Conservation (phyloP, 2,888 invertebrate genomes). For the Epinotia demarniana region DNA sequence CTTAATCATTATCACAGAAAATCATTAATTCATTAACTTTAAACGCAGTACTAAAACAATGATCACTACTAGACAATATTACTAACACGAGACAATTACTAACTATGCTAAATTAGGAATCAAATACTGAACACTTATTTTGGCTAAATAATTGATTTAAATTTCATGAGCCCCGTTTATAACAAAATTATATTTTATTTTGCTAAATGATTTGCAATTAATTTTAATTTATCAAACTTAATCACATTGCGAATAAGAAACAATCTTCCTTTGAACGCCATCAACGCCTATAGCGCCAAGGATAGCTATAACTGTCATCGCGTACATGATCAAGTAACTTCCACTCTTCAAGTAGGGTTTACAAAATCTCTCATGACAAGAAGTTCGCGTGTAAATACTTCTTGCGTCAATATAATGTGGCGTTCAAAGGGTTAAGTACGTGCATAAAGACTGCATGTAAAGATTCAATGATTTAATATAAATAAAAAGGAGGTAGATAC, state of each 20-base stretch:
- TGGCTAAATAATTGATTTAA: conserved; percentile 62
- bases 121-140: conserved; percentile 71
- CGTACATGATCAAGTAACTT: no score
- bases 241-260: not conserved
- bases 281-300: not conserved
- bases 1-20: conserved; percentile 78
- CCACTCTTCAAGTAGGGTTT: not conserved
- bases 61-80: conserved; percentile 47
- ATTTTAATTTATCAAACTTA: conserved; percentile 2
- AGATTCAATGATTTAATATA: no score
- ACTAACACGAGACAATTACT: conserved; percentile 46
- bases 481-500: no score
- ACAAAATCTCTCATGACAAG: not conserved
- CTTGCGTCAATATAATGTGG: not conserved
- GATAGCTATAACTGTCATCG: not conserved
- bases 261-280: not conserved
- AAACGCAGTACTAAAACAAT: conserved; percentile 46
- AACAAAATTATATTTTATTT: conserved; percentile 47
- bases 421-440: not conserved
- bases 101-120: conserved; percentile 57
- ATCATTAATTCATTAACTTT: conserved; percentile 65
- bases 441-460: not conserved
- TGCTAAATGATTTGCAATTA: conserved; percentile 19
- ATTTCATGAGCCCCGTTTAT: conserved; percentile 47
- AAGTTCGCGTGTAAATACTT: not conserved